Percentiles rank a stretch among this genome's conserved stretches.
Conservation (phyloP, 2,797 vertebrate genomes). For the Anableps anableps region DNA sequence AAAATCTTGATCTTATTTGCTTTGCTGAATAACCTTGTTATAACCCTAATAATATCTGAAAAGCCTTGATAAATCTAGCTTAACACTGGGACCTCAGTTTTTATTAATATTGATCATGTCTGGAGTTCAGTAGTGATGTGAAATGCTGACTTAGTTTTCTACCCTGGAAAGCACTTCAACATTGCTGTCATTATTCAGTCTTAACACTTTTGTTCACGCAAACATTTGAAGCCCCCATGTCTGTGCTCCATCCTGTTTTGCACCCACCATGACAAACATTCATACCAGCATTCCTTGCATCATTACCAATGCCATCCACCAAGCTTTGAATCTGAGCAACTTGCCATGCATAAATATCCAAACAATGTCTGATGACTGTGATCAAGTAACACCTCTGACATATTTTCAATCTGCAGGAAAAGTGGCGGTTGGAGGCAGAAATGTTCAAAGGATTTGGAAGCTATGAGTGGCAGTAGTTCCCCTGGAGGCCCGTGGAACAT, state of each 20-base stretch:
- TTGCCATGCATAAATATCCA: slow-evolving; percentile 38
- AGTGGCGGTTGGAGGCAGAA: slow-evolving; percentile 53
- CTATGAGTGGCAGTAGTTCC: slow-evolving; percentile 60
- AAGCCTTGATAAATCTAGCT: slow-evolving; percentile 6
- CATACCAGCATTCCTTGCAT: slow-evolving; percentile 33
- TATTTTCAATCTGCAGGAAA: slow-evolving; percentile 56
- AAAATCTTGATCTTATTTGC: slow-evolving; percentile 29
- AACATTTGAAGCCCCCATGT: slow-evolving; percentile 23
- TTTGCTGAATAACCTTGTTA: slow-evolving; percentile 12
- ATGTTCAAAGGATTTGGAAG: slow-evolving; percentile 46
- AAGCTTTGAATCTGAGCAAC: slow-evolving; percentile 23
- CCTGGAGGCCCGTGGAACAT: slow-evolving; percentile 52
- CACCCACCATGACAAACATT: slow-evolving; percentile 4
- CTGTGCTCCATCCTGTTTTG: slow-evolving; percentile 23
- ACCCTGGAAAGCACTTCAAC: not conserved
- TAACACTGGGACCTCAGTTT: slow-evolving; percentile 3
- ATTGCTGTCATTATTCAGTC: not conserved
- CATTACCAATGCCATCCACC: slow-evolving; percentile 38
- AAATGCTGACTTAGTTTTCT: slow-evolving; percentile 16
- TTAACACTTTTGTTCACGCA: not conserved
- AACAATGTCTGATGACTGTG: slow-evolving; percentile 41
- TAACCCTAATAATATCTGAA: slow-evolving; percentile 8
- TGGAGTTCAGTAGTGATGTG: slow-evolving; percentile 11
- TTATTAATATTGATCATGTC: slow-evolving; percentile 23
- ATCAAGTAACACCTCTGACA: slow-evolving; percentile 37